Evolutionary conservation across 1,140 invertebrate species (phyloP).

Genomic region (Conopomorpha cramerella): DNA sequence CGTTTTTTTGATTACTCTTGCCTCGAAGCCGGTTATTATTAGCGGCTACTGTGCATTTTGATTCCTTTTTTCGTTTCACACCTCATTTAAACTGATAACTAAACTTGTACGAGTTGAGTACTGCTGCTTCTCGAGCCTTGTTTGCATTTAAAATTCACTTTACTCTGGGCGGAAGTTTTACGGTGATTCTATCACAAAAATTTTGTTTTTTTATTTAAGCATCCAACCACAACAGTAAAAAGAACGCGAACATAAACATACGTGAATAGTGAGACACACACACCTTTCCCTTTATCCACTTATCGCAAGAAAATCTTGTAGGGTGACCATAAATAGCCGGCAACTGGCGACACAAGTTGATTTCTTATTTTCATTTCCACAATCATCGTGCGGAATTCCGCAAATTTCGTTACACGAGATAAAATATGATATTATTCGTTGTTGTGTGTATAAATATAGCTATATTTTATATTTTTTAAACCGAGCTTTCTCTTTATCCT

Average conservation of each 20-base stretch:
- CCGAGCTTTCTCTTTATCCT: background rate
- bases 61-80: conserved; percentile 19
- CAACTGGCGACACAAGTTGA: too few relatives aligned
- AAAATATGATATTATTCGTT: too few relatives aligned
- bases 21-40: conserved; percentile 11
- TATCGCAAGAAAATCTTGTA: too few relatives aligned
- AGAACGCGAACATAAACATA: too few relatives aligned
- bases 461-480: background rate
- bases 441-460: too few relatives aligned
- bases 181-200: background rate
- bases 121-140: conserved; percentile 2
- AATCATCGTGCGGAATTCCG: background rate
- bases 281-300: too few relatives aligned
- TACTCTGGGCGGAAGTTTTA: background rate
- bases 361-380: background rate
- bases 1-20: too few relatives aligned
- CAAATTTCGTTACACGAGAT: background rate
- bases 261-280: too few relatives aligned
- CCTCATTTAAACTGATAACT: conserved; percentile 23
- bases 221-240: too few relatives aligned
- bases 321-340: too few relatives aligned
- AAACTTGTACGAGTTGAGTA: conserved; percentile 14
- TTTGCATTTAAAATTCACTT: background rate
- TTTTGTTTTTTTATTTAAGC: background rate
- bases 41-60: conserved; percentile 14